Evolutionary conservation across 2,113 vertebrate species (phyloP).

Genomic region (Limanda limanda): DNA sequence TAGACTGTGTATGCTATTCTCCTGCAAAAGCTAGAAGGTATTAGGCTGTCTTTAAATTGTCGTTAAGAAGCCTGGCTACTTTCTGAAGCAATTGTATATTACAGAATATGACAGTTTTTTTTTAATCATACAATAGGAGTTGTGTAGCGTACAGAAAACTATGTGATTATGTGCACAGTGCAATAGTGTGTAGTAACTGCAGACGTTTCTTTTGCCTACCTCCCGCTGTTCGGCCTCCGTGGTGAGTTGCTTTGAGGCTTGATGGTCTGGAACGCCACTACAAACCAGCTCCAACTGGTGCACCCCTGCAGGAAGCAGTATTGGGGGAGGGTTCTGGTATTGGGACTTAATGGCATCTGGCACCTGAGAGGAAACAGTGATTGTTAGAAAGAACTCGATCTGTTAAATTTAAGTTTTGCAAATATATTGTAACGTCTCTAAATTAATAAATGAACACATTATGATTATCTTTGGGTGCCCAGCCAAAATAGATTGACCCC

Average conservation of each 20-base stretch:
- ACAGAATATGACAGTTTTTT: too few relatives aligned
- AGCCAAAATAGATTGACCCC: not conserved
- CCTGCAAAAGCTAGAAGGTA: too few relatives aligned
- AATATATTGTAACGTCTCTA: not conserved
- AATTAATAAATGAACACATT: not conserved
- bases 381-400: too few relatives aligned
- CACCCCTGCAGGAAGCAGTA: conserved; percentile 90
- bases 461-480: too few relatives aligned
- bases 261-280: conserved; percentile 87
- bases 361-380: conserved; percentile 83
- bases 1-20: too few relatives aligned
- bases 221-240: conserved; percentile 94
- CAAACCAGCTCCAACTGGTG: conserved; percentile 95
- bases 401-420: not conserved
- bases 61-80: too few relatives aligned
- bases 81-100: too few relatives aligned
- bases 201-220: conserved; percentile 76
- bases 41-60: too few relatives aligned
- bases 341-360: conserved; percentile 98
- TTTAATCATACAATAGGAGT: too few relatives aligned
- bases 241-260: conserved; percentile 90
- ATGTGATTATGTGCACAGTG: not conserved
- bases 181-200: not conserved
- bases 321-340: conserved; percentile 91
- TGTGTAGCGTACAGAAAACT: too few relatives aligned